Evolutionary conservation across 2,113 vertebrate species (phyloP), one percentile per base, ranked within the genome.

Genomic region (Limanda limanda): DNA sequence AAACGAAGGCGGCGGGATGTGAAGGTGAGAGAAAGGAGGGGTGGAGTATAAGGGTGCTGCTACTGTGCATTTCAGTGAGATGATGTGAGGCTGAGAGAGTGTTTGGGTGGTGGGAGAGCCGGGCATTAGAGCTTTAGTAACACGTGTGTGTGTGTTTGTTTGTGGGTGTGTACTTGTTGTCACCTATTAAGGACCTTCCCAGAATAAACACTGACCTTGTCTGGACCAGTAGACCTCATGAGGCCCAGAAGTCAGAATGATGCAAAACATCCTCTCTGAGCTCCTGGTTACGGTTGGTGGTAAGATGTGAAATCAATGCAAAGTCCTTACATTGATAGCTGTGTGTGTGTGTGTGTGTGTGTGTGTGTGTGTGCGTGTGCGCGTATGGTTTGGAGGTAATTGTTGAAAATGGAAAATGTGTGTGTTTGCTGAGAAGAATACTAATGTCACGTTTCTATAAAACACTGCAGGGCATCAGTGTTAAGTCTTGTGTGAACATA

Each of bases 31-130:
- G 45, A 40, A 31, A 71, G 67, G 69, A 25, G 56, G 54, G 21
- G 56, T 5, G 23, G 56, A 20, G 25, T 23, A 40, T 59, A 80
- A 74, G 52, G 52, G 48, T 40, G 71, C 65, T 74, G 54, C 59
- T 70, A 54, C 65, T 51, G 42, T 25, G 66, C 27, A 27, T 27
- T 27, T 27, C 27, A 27, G 27, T 27, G 3, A 27, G 27, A 27
- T 27, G 27, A 27, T 1, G 31, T 8, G 31, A 31, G 31, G 31
- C 31, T 27, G 71, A 18, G 68, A 70, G 63, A 56, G 48, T 56
- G 65, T 69, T 60, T 78, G 21, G 54, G 7, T 66, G 65, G 57
- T 59, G 65, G 45, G 60, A 20, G 64, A 73, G 70, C 72, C 40
- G 58, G 37, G 23, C 47, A 66, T 18, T 68, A 52, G 74, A 72